Evolutionary conservation across 2,113 vertebrate species (phyloP).

Genomic region (Spermophilus dauricus): DNA sequence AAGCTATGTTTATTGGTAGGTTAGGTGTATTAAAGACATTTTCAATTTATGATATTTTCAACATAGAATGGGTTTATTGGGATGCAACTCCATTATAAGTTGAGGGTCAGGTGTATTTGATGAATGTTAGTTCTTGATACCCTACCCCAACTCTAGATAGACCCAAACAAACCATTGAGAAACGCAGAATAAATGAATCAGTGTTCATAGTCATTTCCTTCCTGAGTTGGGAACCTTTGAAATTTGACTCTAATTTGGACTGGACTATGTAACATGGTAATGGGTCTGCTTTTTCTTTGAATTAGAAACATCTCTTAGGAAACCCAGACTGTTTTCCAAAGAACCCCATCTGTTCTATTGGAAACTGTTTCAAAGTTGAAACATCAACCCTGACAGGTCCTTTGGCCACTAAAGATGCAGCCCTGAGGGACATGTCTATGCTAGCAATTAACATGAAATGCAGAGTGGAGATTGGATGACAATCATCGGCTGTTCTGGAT

Average conservation of each 20-base stretch:
- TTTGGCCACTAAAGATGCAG: constrained; percentile 57
- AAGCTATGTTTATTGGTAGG: background rate
- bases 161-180: background rate
- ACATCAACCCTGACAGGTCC: constrained; percentile 70
- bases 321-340: constrained; percentile 60
- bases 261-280: constrained; percentile 10
- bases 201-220: constrained; percentile 12
- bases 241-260: constrained; percentile 62
- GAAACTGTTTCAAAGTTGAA: constrained; percentile 76
- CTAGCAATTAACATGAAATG: constrained; percentile 50
- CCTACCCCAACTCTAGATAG: background rate
- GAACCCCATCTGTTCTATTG: constrained; percentile 74
- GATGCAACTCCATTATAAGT: background rate
- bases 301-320: constrained; percentile 70
- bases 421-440: background rate
- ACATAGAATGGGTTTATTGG: background rate
- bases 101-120: background rate
- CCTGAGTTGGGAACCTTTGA: constrained; percentile 53
- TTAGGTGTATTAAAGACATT: background rate
- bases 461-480: background rate
- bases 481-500: background rate
- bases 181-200: background rate
- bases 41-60: background rate
- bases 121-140: background rate
- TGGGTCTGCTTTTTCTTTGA: constrained; percentile 66